Conservation (phyloP, 2,113 vertebrate genomes). For the Rissa tridactyla region DNA sequence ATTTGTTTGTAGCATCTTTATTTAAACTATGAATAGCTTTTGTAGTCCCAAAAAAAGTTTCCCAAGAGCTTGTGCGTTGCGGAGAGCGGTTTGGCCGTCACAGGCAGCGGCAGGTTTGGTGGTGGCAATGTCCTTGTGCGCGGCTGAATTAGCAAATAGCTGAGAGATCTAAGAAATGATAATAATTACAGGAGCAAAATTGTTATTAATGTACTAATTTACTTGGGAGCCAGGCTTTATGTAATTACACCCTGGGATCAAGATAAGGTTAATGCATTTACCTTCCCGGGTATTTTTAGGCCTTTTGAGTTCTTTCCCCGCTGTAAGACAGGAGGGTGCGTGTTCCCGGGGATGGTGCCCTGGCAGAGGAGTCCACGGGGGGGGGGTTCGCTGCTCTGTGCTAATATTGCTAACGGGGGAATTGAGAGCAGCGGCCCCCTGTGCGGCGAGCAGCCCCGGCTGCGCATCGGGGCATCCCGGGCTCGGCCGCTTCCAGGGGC, state of each 20-base stretch:
- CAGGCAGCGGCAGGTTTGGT: not conserved
- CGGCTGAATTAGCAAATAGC: not conserved
- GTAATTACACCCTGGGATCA: constrained; percentile 55
- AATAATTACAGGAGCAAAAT: constrained; percentile 48
- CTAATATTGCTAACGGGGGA: not conserved
- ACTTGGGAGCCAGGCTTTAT: constrained; percentile 20
- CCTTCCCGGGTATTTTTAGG: constrained; percentile 19
- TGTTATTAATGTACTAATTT: constrained; percentile 68
- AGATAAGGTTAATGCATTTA: constrained; percentile 62
- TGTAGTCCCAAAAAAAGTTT: not conserved
- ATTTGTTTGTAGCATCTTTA: not conserved
- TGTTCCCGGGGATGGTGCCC: not conserved
- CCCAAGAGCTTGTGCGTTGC: not conserved
- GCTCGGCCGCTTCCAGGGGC: not conserved
- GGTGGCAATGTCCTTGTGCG: not conserved
- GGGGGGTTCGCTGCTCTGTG: not conserved
- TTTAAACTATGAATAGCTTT: not conserved
- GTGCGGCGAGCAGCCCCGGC: rapidly evolving
- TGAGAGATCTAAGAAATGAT: not conserved
- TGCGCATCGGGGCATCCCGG: not conserved
- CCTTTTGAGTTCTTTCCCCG: not conserved
- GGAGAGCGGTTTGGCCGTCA: not conserved
- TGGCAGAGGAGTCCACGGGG: rapidly evolving
- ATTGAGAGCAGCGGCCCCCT: not conserved
- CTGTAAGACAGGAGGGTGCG: rapidly evolving